phyloP scores from a whole-genome alignment of 1,140 invertebrate species.

The Cyrtorhinus lividipennis region DNA sequence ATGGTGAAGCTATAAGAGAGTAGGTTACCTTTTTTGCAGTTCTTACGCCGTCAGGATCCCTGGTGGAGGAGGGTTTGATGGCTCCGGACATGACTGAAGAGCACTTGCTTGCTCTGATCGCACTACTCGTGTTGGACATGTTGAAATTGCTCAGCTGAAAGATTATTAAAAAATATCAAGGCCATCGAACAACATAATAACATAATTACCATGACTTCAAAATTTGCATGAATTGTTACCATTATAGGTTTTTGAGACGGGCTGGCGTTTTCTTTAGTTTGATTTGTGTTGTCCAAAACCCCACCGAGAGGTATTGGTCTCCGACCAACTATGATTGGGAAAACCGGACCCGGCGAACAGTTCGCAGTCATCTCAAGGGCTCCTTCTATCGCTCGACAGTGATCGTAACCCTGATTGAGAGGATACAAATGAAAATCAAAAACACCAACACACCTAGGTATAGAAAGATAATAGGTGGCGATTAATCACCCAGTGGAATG shows the following conservation, averaged over 20 bases:
- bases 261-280: background rate
- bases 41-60: background rate
- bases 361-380: slow-evolving; percentile 18
- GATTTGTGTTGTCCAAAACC: background rate
- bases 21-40: background rate
- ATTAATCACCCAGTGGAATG: too few species aligned
- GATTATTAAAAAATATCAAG: background rate
- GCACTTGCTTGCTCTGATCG: background rate
- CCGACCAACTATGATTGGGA: slow-evolving; percentile 24
- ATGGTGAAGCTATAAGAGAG: background rate
- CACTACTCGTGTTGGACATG: background rate
- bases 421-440: too few species aligned
- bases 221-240: background rate
- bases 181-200: too few species aligned
- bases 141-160: slow-evolving; percentile 1
- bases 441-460: too few species aligned
- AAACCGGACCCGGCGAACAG: slow-evolving; percentile 18
- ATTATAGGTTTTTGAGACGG: slow-evolving; percentile 7
- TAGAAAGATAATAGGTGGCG: too few species aligned
- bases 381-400: slow-evolving; percentile 24
- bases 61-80: background rate
- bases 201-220: too few species aligned
- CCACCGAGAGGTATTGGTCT: slow-evolving; percentile 17
- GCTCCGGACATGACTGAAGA: background rate
- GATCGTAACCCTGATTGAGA: slow-evolving; percentile 21